A percentile compares a stretch with the other conserved stretches of the same genome.
Conservation (phyloP, 2,888 invertebrate genomes). For the Ophion costatus region DNA sequence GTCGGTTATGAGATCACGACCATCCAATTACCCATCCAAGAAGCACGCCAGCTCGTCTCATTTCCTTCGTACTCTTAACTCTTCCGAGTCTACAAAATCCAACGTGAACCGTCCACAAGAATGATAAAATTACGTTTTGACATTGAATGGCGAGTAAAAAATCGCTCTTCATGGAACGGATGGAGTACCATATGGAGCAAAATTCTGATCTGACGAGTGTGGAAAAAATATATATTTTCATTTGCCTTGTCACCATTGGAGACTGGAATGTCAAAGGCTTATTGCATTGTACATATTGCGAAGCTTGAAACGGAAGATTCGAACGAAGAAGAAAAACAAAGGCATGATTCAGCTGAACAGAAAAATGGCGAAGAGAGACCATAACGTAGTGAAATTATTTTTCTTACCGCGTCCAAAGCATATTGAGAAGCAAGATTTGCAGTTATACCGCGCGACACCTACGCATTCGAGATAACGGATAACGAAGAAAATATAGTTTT, state of each 20-base stretch:
- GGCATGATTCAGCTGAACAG: background rate
- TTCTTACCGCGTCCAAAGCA: background rate
- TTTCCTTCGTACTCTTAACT: conserved; percentile 30
- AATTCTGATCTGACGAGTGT: background rate
- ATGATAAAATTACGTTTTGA: background rate
- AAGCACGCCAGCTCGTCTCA: conserved; percentile 44
- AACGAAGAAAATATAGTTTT: background rate
- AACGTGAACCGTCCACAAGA: background rate
- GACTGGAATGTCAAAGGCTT: background rate
- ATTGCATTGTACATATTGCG: background rate
- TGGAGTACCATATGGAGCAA: background rate
- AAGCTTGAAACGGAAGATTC: background rate
- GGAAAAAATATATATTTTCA: no score
- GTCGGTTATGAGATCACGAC: conserved; percentile 60
- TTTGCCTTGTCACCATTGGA: no score
- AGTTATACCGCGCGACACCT: background rate
- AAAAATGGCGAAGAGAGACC: background rate
- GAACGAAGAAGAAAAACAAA: background rate
- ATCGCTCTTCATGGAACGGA: background rate
- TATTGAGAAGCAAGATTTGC: background rate
- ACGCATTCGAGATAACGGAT: background rate
- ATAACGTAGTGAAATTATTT: background rate
- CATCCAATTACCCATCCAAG: conserved; percentile 55
- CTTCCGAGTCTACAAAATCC: background rate
- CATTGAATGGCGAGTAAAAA: background rate